Evolutionary conservation across 2,113 vertebrate species (phyloP), one percentile per base, ranked within the genome.

Genomic region (Ploceus nigricollis): DNA sequence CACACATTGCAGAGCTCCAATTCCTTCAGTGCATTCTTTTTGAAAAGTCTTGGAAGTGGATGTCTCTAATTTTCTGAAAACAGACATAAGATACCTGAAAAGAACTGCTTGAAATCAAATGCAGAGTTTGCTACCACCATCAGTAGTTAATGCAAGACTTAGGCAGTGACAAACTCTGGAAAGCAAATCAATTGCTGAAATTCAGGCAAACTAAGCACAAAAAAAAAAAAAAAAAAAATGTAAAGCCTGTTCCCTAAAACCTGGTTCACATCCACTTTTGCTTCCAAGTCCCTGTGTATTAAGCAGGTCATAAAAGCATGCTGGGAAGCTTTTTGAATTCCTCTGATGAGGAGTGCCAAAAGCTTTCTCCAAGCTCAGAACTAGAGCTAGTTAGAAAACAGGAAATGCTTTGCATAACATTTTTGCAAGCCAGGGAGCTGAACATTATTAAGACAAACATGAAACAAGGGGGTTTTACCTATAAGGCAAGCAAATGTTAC

Each of bases 371-470:
- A 86, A 94, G 82, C 78, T 94, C 88, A 75, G 56, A 92, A 75
- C 64, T 58, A 90, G 37, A 90, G 84, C 93, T 90, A 65, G 65
- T 76, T 63, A 94, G 88, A 96, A 96, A 96, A 95, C 92, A 95
- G 93, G 90, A 96, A 96, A 86, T 86, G 58, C 90, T 96, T 95
- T 96, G 54, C 82, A 85, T 90, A 88, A 94, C 12, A 4, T 57
- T 91, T 93, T 64, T 63, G 17, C 60, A 84, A 95, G 83, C 76
- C 93, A 95, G 31, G 56, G 56, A 95, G 72, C 64, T 90, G 91
- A 92, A 71, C 13, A 37, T 70, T 61, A 87, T 82, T 66, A 89
- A 90, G 63, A 82, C 13, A 81, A 56, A 61, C 13, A 63, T 2
- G 5, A 92, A 93, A 54, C 33, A 63, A 87, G 11, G 1, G 2